A percentile compares a stretch with the other conserved stretches of the same genome.
Evolutionary conservation across 2,888 invertebrate genomes (phyloP).

Genomic region (Protophormia terraenovae): DNA sequence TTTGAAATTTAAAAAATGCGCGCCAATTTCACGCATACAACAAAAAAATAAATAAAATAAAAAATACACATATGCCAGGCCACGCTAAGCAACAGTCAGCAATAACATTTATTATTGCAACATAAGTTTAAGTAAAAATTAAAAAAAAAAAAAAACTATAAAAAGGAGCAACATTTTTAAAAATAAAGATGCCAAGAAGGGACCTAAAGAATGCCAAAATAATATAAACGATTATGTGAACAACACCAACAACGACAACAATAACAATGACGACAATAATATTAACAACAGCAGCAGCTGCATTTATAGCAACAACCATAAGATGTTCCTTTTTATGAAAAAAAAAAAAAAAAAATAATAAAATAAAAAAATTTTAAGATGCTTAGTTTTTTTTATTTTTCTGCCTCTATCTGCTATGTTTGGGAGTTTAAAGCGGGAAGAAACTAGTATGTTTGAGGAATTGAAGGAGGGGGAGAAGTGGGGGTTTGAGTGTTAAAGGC

Average conservation of each 20-base stretch:
- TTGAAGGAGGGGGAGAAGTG: neutral
- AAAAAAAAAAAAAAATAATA: too few relatives aligned
- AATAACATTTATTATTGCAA: constrained; percentile 5
- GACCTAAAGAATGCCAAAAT: constrained; percentile 65
- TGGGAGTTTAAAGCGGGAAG: constrained; percentile 6
- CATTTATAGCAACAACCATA: constrained; percentile 39
- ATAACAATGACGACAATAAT: too few relatives aligned
- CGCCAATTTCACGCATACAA: constrained; percentile 75
- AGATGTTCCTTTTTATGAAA: constrained; percentile 13
- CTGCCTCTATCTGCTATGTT: neutral
- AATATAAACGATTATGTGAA: constrained; percentile 61
- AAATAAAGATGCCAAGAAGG: constrained; percentile 66
- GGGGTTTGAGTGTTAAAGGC: neutral
- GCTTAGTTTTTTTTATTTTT: constrained; percentile 14
- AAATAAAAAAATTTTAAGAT: constrained; percentile 32
- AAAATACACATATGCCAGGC: constrained; percentile 31
- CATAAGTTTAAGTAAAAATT: constrained; percentile 12
- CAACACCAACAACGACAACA: constrained; percentile 24
- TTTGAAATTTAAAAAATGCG: constrained; percentile 73
- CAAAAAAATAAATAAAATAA: too few relatives aligned
- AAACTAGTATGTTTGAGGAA: neutral
- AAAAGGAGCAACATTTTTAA: constrained; percentile 60
- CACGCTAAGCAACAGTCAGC: constrained; percentile 20
- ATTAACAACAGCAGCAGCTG: constrained; percentile 35
- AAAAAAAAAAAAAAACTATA: constrained; percentile 8